A percentile compares a stretch with the other conserved stretches of the same genome.
Conservation (phyloP, 2,113 vertebrate genomes). For the Colistium nudipinnis region DNA sequence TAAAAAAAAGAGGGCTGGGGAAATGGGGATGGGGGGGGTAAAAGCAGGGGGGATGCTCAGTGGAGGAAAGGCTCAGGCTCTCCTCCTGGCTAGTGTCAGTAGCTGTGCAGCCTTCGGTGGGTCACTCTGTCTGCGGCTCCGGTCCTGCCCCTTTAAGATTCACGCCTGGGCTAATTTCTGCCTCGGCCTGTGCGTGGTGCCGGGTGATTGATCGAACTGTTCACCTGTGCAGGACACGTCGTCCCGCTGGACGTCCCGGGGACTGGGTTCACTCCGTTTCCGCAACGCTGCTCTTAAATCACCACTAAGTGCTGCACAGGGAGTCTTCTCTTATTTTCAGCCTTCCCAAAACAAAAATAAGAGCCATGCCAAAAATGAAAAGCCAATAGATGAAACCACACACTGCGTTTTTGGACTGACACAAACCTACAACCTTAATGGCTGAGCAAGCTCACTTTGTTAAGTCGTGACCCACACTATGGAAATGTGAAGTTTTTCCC, state of each 20-base stretch:
- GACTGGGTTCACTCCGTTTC: neutral
- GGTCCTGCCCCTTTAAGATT: constrained; percentile 39
- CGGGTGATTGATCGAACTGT: constrained; percentile 48
- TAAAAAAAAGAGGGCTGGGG: neutral
- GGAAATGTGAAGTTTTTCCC: no score
- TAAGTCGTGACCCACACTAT: no score
- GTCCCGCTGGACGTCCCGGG: neutral
- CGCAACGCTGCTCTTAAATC: neutral
- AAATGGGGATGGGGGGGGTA: neutral
- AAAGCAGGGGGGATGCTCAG: constrained; percentile 20
- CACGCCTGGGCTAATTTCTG: constrained; percentile 53
- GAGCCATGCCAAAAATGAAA: no score
- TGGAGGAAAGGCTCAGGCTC: constrained; percentile 47
- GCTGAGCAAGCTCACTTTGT: neutral
- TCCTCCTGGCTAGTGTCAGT: constrained; percentile 33
- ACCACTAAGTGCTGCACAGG: no score
- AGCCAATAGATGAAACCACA: neutral
- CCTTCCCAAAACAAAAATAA: no score
- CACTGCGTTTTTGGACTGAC: neutral
- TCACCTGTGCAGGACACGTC: neutral
- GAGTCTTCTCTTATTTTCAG: no score
- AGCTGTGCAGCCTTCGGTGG: constrained; percentile 41
- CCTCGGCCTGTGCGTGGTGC: constrained; percentile 10
- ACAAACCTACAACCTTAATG: neutral
- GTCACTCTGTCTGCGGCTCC: constrained; percentile 37